phyloP scores from a whole-genome alignment of 2,888 invertebrate genomes.

The Actias luna region DNA sequence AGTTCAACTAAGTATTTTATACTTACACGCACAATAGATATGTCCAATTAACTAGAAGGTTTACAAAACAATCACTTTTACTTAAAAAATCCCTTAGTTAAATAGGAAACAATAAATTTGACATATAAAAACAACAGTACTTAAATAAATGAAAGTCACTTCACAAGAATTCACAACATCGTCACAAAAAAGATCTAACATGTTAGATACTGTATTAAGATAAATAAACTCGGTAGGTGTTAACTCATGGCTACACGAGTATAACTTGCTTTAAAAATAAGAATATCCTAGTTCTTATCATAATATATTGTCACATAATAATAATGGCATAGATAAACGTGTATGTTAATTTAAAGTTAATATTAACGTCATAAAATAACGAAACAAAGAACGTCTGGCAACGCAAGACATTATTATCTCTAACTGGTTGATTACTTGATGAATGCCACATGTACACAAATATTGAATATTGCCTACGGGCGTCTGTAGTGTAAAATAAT shows the following conservation, averaged over 20 bases:
- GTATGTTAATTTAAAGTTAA: slow-evolving; percentile 26
- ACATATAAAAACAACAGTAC: slow-evolving; percentile 5
- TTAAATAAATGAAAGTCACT: slow-evolving; percentile 10
- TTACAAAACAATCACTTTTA: background rate
- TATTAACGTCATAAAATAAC: background rate
- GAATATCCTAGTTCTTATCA: background rate
- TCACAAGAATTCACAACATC: slow-evolving; percentile 7
- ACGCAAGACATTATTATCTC: slow-evolving; percentile 13
- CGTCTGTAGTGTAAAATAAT: slow-evolving; percentile 53
- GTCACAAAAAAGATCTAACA: slow-evolving; percentile 8
- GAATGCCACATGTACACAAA: slow-evolving; percentile 42
- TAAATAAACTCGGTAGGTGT: slow-evolving; percentile 2
- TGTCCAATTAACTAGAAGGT: background rate
- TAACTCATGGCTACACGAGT: background rate
- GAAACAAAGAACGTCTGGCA: slow-evolving; percentile 14
- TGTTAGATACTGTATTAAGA: slow-evolving; percentile 4
- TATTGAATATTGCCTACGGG: slow-evolving; percentile 41
- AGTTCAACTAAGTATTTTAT: background rate
- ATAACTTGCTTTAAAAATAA: slow-evolving; percentile 5
- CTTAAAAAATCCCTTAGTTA: background rate
- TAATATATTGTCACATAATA: slow-evolving; percentile 11
- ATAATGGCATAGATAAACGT: slow-evolving; percentile 31
- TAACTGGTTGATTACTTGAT: slow-evolving; percentile 27
- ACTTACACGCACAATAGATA: background rate
- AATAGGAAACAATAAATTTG: slow-evolving; percentile 2